phyloP scores from a whole-genome alignment of 2,888 invertebrate genomes.

The Nephrotoma guestfalica region DNA sequence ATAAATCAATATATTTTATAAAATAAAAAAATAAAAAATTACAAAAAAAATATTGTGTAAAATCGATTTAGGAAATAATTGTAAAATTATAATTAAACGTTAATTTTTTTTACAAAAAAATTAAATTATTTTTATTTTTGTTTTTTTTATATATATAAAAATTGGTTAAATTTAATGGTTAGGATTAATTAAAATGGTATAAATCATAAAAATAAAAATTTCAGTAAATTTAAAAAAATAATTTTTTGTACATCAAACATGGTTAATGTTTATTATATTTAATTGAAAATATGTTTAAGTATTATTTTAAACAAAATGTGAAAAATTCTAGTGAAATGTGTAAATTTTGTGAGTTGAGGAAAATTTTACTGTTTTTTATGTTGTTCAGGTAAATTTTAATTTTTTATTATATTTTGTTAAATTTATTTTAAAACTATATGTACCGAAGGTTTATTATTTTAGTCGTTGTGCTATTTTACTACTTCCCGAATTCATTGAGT shows the following conservation, averaged over 20 bases:
- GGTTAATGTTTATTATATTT: background rate
- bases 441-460: too few relatives aligned
- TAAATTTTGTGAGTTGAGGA: background rate
- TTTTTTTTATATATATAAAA: background rate
- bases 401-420: background rate
- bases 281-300: background rate
- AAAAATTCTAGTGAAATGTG: background rate
- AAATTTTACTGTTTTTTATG: background rate
- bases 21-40: constrained; percentile 6
- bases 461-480: too few relatives aligned
- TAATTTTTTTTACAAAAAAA: background rate
- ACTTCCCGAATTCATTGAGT: too few relatives aligned
- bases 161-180: background rate
- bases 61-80: constrained; percentile 10
- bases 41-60: constrained; percentile 8
- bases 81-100: background rate
- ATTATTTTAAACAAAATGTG: background rate
- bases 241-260: background rate
- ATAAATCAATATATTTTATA: background rate
- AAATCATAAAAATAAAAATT: background rate
- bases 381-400: background rate
- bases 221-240: background rate
- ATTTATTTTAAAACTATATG: background rate
- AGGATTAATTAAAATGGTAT: background rate
- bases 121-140: background rate